Conservation (phyloP, 2,113 vertebrate genomes). For the Anas platyrhynchos region DNA sequence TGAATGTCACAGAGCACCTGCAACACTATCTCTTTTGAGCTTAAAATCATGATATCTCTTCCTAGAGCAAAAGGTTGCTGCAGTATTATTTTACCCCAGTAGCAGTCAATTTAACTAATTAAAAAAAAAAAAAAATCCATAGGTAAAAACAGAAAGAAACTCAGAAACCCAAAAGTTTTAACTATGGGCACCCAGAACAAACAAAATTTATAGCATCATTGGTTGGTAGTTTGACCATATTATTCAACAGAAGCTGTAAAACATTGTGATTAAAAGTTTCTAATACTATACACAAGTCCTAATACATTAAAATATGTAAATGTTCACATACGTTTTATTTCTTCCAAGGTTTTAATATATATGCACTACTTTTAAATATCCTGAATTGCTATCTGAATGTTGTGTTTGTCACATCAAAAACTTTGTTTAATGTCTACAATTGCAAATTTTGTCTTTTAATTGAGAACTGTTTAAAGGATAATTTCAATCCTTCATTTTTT, state of each 20-base stretch:
- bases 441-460: background rate
- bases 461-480: accelerated
- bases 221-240: background rate
- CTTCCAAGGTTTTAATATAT: background rate
- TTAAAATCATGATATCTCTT: background rate
- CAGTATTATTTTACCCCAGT: background rate
- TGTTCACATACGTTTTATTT: background rate
- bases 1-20: background rate
- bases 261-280: accelerated
- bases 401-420: background rate
- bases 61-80: background rate
- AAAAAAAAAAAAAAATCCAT: background rate
- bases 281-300: background rate
- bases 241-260: background rate
- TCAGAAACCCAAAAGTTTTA: background rate
- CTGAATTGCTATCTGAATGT: background rate
- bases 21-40: accelerated
- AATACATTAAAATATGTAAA: background rate
- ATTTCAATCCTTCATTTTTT: background rate
- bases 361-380: background rate
- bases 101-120: background rate
- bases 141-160: background rate
- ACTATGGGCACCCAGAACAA: background rate
- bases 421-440: background rate
- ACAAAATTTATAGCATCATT: background rate